These are phyloP conservation scores for Dolichallabes microphthalmus DNA, from an alignment of 2,113 vertebrate genomes.

Conservation along the genomic window DNA sequence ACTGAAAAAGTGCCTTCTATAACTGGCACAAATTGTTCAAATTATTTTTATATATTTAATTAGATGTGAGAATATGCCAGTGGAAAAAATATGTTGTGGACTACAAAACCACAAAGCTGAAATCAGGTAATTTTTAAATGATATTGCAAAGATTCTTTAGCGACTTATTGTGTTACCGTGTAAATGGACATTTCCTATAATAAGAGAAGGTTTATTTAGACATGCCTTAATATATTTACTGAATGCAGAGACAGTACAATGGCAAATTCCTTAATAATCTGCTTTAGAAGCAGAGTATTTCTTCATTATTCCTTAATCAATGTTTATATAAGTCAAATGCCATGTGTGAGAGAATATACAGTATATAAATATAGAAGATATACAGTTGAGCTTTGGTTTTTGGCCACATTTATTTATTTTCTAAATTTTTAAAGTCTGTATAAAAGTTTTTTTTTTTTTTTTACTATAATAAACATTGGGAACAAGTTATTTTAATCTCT, in stretches of 20 bases:
- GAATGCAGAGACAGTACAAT: slow-evolving; percentile 56
- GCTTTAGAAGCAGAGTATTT: slow-evolving; percentile 52
- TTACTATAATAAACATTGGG: slow-evolving; percentile 67
- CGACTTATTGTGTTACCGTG: slow-evolving; percentile 64
- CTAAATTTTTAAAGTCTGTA: slow-evolving; percentile 76
- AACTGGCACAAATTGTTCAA: slow-evolving; percentile 10
- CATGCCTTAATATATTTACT: slow-evolving; percentile 65
- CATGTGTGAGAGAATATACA: slow-evolving; percentile 53
- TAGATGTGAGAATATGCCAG: slow-evolving; percentile 39
- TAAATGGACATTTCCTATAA: slow-evolving; percentile 70
- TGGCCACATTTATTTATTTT: slow-evolving; percentile 81
- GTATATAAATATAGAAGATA: slow-evolving; percentile 41
- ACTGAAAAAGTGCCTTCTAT: slow-evolving; percentile 36
- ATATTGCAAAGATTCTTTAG: slow-evolving; percentile 61
- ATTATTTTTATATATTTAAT: slow-evolving; percentile 21
- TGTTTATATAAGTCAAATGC: slow-evolving; percentile 65
- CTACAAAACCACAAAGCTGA: slow-evolving; percentile 52
- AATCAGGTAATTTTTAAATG: slow-evolving; percentile 53
- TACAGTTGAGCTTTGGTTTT: slow-evolving; percentile 67
- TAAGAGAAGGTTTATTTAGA: slow-evolving; percentile 63
- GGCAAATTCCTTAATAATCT: slow-evolving; percentile 60
- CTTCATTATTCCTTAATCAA: slow-evolving; percentile 55
- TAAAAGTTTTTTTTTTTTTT: slow-evolving; percentile 70
- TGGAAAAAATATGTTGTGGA: slow-evolving; percentile 42
- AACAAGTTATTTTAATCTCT: slow-evolving; percentile 52